Conservation (phyloP, 2,113 vertebrate species). For the Sterrhoptilus dennistouni region DNA sequence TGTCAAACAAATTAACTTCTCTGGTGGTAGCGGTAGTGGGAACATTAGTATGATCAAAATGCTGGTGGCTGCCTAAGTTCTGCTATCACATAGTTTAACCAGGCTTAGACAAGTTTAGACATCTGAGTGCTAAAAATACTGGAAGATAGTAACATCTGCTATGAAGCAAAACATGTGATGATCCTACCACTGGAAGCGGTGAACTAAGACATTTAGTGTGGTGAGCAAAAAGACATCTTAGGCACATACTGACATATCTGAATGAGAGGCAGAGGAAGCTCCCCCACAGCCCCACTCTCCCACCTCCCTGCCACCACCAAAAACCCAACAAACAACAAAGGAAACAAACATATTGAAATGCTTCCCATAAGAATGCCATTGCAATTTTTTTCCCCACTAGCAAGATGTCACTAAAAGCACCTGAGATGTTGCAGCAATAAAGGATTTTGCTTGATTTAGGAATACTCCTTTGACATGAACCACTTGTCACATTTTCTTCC, state of each 20-base stretch:
- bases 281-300: too few species aligned
- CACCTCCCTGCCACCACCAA: too few species aligned
- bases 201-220: background rate
- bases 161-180: background rate
- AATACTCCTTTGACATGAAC: background rate
- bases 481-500: background rate
- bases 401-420: background rate
- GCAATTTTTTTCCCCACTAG: background rate
- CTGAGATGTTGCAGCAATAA: background rate
- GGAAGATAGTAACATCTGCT: conserved; percentile 35
- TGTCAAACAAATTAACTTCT: conserved; percentile 65
- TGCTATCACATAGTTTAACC: conserved; percentile 40
- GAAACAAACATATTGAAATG: background rate
- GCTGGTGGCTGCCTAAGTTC: conserved; percentile 20
- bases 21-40: background rate
- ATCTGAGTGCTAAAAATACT: conserved; percentile 36
- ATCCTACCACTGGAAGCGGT: background rate
- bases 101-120: conserved; percentile 50
- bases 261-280: background rate
- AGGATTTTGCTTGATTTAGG: background rate
- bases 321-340: background rate
- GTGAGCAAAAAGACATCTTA: background rate
- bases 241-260: background rate
- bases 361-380: background rate
- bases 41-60: background rate